Evolutionary conservation across 2,797 vertebrate species (phyloP).

Genomic region (Coranthus polyacanthus): DNA sequence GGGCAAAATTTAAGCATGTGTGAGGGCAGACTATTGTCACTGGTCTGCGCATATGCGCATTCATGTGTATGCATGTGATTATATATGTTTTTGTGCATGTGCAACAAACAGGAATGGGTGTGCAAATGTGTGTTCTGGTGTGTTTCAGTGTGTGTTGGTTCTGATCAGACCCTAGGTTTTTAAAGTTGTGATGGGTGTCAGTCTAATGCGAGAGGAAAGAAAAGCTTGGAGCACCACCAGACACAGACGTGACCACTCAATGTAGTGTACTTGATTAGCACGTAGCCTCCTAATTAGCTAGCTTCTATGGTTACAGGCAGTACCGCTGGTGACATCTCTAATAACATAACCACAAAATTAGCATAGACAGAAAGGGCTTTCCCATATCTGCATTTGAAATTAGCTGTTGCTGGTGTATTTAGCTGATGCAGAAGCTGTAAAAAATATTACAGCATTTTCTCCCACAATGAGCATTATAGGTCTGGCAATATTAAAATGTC

Average conservation of each 20-base stretch:
- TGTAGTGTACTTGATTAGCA: conserved; percentile 94
- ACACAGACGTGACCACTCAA: conserved; percentile 93
- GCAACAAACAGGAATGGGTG: conserved; percentile 2
- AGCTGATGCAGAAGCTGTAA: conserved; percentile 13
- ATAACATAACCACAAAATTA: conserved; percentile 88
- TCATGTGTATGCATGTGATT: conserved; percentile 16
- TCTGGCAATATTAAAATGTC: neutral
- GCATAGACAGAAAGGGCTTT: conserved; percentile 78
- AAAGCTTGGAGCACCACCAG: conserved; percentile 88
- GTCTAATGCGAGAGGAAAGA: conserved; percentile 95
- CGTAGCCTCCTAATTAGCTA: conserved; percentile 93
- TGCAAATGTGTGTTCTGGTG: conserved; percentile 19
- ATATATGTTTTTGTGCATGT: conserved; percentile 3
- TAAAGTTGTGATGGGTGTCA: conserved; percentile 95
- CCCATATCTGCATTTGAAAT: conserved; percentile 67
- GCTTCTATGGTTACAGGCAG: conserved; percentile 93
- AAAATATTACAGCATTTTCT: conserved; percentile 9
- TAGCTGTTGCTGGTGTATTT: conserved; percentile 35
- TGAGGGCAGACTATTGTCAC: neutral
- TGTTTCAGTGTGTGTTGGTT: conserved; percentile 60
- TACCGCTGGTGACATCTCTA: conserved; percentile 94
- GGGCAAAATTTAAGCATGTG: conserved; percentile 86
- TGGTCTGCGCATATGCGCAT: conserved; percentile 9
- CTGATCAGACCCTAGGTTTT: conserved; percentile 82
- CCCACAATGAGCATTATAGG: neutral